phyloP scores from a whole-genome alignment of 2,888 invertebrate genomes.

The Pyrochroa serraticornis region DNA sequence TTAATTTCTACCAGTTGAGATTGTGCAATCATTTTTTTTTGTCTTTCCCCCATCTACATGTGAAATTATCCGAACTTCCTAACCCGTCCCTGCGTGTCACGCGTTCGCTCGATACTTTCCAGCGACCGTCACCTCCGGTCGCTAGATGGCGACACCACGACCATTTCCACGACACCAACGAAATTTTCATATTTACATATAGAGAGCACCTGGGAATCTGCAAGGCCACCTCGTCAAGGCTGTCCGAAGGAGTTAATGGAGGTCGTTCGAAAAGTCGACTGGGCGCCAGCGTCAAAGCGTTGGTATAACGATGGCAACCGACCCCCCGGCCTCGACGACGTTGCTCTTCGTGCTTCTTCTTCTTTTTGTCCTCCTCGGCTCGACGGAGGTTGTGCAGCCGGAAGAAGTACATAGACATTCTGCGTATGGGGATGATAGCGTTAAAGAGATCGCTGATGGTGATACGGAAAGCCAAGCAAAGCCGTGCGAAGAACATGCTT shows the following conservation, averaged over 20 bases:
- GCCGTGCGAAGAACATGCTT: no score
- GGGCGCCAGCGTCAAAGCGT: slow-evolving; percentile 72
- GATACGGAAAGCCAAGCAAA: no score
- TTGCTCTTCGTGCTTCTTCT: slow-evolving; percentile 61
- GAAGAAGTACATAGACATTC: slow-evolving; percentile 96
- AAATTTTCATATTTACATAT: slow-evolving; percentile 39
- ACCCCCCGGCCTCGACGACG: slow-evolving; percentile 49
- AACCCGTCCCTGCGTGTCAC: not conserved
- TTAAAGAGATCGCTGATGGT: no score
- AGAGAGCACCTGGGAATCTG: slow-evolving; percentile 85
- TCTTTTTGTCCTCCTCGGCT: slow-evolving; percentile 77
- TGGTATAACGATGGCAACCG: slow-evolving; percentile 59
- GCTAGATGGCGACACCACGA: no score
- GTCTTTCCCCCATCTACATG: not conserved
- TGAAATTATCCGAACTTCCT: not conserved
- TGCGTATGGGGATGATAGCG: slow-evolving; percentile 49
- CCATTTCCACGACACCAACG: no score
- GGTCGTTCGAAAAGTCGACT: slow-evolving; percentile 84
- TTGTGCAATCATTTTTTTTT: no score
- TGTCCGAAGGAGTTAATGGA: slow-evolving; percentile 84
- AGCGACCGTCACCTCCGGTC: not conserved
- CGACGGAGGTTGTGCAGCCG: slow-evolving; percentile 90
- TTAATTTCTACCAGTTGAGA: not conserved
- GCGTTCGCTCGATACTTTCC: not conserved
- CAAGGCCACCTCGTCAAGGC: slow-evolving; percentile 88